phyloP scores from a whole-genome alignment of 35 echinoderm and acorn worm species.

The Apostichopus japonicus region DNA sequence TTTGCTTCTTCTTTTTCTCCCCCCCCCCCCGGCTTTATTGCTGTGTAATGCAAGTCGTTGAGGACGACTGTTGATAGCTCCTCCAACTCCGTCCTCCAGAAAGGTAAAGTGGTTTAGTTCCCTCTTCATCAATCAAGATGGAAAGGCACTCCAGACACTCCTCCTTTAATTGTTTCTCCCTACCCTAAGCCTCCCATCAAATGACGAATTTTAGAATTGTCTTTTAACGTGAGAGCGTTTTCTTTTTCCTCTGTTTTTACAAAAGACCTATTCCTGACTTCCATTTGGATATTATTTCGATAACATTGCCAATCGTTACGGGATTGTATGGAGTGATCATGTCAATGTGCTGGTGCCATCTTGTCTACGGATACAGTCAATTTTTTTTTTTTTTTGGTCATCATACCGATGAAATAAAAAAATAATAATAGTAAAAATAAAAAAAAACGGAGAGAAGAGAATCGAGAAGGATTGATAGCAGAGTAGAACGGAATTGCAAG shows the following conservation, averaged over 20 bases:
- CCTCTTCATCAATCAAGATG: slow-evolving; percentile 25
- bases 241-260: background rate
- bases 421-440: background rate
- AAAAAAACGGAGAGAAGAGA: background rate
- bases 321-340: slow-evolving; percentile 25
- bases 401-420: background rate
- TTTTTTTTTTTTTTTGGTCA: background rate
- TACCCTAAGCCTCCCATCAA: slow-evolving; percentile 30
- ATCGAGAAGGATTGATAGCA: background rate
- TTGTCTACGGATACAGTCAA: slow-evolving; percentile 21
- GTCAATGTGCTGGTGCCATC: slow-evolving; percentile 41
- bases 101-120: slow-evolving; percentile 17
- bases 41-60: background rate
- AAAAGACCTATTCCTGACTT: slow-evolving; percentile 31
- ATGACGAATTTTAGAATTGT: slow-evolving; percentile 37
- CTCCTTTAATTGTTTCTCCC: slow-evolving; percentile 32
- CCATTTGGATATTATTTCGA: slow-evolving; percentile 36
- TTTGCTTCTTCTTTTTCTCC: too few relatives aligned
- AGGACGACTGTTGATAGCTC: background rate
- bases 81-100: background rate
- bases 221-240: background rate
- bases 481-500: background rate
- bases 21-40: background rate
- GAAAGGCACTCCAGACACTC: slow-evolving; percentile 6
- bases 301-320: slow-evolving; percentile 22